These are phyloP conservation scores for Triops cancriformis DNA, from an alignment of 1,140 invertebrate genomes.

Conservation along the genomic window DNA sequence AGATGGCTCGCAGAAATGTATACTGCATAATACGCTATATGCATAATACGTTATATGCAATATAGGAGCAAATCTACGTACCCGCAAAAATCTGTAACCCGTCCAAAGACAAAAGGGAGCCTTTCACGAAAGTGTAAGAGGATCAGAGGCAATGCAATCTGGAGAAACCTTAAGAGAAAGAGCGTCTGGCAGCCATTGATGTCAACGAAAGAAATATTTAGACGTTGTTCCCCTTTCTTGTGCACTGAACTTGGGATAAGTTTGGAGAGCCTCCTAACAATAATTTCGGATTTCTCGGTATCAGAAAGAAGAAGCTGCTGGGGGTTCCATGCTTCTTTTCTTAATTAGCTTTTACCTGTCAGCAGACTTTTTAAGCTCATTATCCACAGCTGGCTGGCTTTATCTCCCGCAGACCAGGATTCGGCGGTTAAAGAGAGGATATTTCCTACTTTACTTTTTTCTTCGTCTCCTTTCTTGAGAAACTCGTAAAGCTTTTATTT, in stretches of 20 bases:
- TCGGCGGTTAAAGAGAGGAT: background rate
- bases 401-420: background rate
- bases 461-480: too few species aligned
- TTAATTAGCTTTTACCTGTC: constrained; percentile 12
- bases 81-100: background rate
- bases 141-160: constrained; percentile 10
- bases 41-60: too few species aligned
- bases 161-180: background rate
- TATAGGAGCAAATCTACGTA: background rate
- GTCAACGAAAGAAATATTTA: background rate
- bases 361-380: background rate
- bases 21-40: too few species aligned
- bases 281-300: background rate
- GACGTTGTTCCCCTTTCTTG: background rate
- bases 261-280: background rate
- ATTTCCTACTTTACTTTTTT: background rate
- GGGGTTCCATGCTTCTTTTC: background rate
- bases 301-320: background rate
- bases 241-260: background rate
- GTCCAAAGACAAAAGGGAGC: background rate
- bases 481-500: background rate
- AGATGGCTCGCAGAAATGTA: too few species aligned
- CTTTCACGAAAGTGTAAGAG: background rate
- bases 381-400: constrained; percentile 4
- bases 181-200: background rate